Conservation (phyloP, 2,888 invertebrate species). For the Sarcophaga subvicina region DNA sequence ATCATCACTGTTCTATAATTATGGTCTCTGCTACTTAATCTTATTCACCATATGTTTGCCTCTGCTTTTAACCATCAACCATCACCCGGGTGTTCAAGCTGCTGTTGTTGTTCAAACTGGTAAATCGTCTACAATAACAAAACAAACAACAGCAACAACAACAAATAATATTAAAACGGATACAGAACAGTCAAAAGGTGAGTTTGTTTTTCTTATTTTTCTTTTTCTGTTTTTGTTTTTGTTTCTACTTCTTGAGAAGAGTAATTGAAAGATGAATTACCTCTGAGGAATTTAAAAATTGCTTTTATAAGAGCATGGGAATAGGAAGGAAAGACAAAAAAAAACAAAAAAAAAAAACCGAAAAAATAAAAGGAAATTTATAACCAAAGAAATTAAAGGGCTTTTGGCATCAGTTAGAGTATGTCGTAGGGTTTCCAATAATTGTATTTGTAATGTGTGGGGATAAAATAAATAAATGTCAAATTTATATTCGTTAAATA, state of each 20-base stretch:
- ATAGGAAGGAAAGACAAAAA: not conserved
- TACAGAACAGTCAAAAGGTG: conserved; percentile 68
- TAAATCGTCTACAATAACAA: not conserved
- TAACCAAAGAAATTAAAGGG: not conserved
- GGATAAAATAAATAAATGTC: too few species aligned
- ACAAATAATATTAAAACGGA: conserved; percentile 71
- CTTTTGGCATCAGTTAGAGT: too few species aligned
- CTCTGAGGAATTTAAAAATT: conserved; percentile 27
- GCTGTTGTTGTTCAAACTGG: conserved; percentile 50
- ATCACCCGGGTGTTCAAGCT: conserved; percentile 60
- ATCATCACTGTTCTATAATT: conserved; percentile 10
- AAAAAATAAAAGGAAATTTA: not conserved
- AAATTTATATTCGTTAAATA: too few species aligned
- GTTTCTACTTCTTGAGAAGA: not conserved
- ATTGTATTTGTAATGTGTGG: too few species aligned
- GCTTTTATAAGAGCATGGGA: conserved; percentile 1
- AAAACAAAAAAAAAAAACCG: too few species aligned
- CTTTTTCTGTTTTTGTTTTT: not conserved
- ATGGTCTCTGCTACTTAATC: conserved; percentile 55
- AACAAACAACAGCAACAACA: conserved; percentile 46
- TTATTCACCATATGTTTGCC: conserved; percentile 63
- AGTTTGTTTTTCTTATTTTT: conserved; percentile 41
- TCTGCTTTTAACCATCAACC: conserved; percentile 30
- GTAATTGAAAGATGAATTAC: conserved; percentile 1
- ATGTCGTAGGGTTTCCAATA: too few species aligned